Conservation (phyloP, 2,888 invertebrate genomes). For the Ethmia dodecea region DNA sequence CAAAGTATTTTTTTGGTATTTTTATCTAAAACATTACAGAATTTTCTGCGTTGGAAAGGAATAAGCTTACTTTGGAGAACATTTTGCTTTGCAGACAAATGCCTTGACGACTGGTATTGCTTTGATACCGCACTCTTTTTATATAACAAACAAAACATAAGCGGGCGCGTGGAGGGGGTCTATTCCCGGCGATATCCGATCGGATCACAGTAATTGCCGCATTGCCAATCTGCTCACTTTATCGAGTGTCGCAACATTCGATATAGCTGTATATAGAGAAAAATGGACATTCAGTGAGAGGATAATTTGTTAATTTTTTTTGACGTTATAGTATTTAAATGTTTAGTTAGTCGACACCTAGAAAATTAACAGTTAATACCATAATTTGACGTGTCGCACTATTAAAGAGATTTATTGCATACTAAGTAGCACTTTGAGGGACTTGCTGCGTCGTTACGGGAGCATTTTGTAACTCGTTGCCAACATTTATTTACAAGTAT, state of each 20-base stretch:
- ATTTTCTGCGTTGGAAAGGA: not conserved
- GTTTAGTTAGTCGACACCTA: not conserved
- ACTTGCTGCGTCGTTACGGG: slow-evolving; percentile 9
- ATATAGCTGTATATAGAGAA: slow-evolving; percentile 58
- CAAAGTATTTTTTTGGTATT: not conserved
- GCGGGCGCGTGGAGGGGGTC: slow-evolving; percentile 51
- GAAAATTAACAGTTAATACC: slow-evolving; percentile 3
- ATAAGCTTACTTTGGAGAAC: slow-evolving; percentile 69
- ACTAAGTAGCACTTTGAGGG: slow-evolving; percentile 5
- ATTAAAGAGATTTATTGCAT: slow-evolving; percentile 9
- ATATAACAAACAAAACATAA: slow-evolving; percentile 74
- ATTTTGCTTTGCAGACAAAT: slow-evolving; percentile 68
- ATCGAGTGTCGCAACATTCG: slow-evolving; percentile 59
- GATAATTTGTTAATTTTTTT: slow-evolving; percentile 40
- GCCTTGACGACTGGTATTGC: slow-evolving; percentile 61
- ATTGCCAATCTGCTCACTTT: slow-evolving; percentile 68
- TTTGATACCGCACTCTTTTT: slow-evolving; percentile 66
- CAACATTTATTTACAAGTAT: slow-evolving; percentile 24
- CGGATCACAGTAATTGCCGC: slow-evolving; percentile 68
- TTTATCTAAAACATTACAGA: slow-evolving; percentile 1
- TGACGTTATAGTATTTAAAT: no score
- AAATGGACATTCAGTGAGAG: slow-evolving; percentile 54
- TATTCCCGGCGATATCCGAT: slow-evolving; percentile 70
- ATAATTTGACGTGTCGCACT: slow-evolving; percentile 5
- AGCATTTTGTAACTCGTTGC: slow-evolving; percentile 21